phyloP scores from a whole-genome alignment of 2,888 invertebrate species.

The Lypha dubia region DNA sequence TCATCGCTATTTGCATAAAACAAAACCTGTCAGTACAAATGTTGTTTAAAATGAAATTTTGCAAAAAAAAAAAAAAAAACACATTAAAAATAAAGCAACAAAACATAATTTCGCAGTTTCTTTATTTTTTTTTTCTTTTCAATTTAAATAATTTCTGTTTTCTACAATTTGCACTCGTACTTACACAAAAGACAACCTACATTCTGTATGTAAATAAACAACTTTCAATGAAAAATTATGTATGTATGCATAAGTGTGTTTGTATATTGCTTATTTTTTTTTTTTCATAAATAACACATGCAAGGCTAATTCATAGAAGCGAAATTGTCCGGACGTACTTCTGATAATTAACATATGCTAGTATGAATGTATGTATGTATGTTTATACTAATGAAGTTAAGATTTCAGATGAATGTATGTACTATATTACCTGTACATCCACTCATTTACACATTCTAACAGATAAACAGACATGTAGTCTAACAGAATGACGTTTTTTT shows the following conservation, averaged over 20 bases:
- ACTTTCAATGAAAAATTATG: conserved; percentile 25
- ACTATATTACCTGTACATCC: neutral
- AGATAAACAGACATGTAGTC: conserved; percentile 8
- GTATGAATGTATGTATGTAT: neutral
- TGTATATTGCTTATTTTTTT: conserved; percentile 28
- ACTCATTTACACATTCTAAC: neutral
- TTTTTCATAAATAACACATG: conserved; percentile 46
- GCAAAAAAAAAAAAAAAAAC: conserved; percentile 24
- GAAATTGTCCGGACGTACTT: conserved; percentile 58
- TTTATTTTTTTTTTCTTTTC: conserved; percentile 12
- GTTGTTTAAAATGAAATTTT: conserved; percentile 21
- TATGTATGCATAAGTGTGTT: neutral
- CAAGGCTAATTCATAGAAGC: conserved; percentile 61
- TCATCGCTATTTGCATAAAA: conserved; percentile 30
- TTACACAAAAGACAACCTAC: conserved; percentile 52
- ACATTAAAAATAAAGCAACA: too few relatives aligned
- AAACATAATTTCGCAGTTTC: conserved; percentile 14
- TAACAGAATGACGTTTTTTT: conserved; percentile 22
- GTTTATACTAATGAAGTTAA: conserved; percentile 60
- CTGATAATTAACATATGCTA: conserved; percentile 65
- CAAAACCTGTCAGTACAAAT: conserved; percentile 44
- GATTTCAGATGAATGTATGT: conserved; percentile 37
- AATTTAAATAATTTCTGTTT: conserved; percentile 54
- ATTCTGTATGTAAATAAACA: conserved; percentile 39
- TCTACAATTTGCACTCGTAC: conserved; percentile 47